Percentiles rank a stretch among this genome's conserved stretches.
phyloP scores from a whole-genome alignment of 1,140 invertebrate species.

The Macrosteles quadrilineatus region DNA sequence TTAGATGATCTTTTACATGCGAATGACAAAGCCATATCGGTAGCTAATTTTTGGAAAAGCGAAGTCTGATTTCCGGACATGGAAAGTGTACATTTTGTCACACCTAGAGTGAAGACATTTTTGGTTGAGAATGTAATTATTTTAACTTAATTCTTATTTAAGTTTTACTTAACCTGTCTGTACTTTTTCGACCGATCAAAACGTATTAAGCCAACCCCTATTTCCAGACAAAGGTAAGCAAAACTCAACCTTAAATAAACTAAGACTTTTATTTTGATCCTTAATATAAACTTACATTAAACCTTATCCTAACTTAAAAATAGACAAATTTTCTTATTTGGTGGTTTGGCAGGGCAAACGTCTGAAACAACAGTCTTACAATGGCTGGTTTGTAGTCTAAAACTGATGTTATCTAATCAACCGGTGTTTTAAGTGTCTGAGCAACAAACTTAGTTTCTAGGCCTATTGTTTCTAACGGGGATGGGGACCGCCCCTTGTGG shows the following conservation, averaged over 20 bases:
- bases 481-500: constrained; percentile 37
- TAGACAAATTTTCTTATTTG: constrained; percentile 13
- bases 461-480: constrained; percentile 23
- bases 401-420: not conserved
- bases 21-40: too few relatives aligned
- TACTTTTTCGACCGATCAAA: too few relatives aligned
- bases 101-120: too few relatives aligned
- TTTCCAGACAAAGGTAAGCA: not conserved
- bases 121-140: too few relatives aligned
- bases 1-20: too few relatives aligned
- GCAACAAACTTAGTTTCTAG: not conserved
- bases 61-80: too few relatives aligned
- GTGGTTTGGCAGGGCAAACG: constrained; percentile 9
- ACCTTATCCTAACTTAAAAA: constrained; percentile 21
- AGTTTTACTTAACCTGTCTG: too few relatives aligned
- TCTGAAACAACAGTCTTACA: not conserved
- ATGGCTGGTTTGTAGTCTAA: not conserved
- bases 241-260: not conserved
- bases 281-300: constrained; percentile 25
- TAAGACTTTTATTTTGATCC: constrained; percentile 29
- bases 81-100: too few relatives aligned
- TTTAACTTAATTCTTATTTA: too few relatives aligned
- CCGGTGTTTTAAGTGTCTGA: too few relatives aligned
- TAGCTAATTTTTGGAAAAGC: too few relatives aligned
- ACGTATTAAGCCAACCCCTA: too few relatives aligned